Evolutionary conservation across 2,797 vertebrate genomes (phyloP).

Genomic region (Dryobates pubescens): DNA sequence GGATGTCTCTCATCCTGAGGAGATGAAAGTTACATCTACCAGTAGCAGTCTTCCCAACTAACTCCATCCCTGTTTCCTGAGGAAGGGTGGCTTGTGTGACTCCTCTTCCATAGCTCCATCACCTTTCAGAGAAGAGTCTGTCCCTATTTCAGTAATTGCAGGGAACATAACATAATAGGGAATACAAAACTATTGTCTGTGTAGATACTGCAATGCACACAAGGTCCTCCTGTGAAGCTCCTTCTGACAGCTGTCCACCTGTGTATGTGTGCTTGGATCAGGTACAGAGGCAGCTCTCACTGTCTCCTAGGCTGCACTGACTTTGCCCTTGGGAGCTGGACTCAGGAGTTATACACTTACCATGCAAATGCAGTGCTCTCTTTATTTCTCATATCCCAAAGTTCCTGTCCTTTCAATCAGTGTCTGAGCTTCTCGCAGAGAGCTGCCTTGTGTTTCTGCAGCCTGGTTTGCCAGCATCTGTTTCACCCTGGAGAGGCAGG

Average conservation of each 20-base stretch:
- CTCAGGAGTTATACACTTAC: neutral
- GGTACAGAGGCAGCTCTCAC: neutral
- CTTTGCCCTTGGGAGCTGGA: neutral
- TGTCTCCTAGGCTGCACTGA: constrained; percentile 5
- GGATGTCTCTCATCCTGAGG: neutral
- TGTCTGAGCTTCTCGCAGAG: neutral
- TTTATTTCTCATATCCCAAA: neutral
- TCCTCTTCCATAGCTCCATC: neutral
- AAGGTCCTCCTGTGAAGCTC: neutral
- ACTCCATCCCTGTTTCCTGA: neutral
- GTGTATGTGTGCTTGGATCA: neutral
- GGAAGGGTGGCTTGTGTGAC: neutral
- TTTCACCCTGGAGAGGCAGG: neutral
- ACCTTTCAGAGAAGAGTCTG: neutral
- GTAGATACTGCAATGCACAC: neutral
- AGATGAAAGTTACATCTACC: neutral
- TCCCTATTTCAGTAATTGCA: neutral
- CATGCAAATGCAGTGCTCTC: neutral
- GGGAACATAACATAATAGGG: neutral
- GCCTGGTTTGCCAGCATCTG: neutral
- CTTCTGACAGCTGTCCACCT: neutral
- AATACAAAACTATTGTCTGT: neutral
- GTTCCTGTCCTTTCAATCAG: neutral
- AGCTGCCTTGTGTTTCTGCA: neutral
- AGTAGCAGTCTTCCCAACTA: neutral